Base-by-base conservation (phyloP, 1,140 invertebrate species). In the Panagrolaimus sp. region DNA sequence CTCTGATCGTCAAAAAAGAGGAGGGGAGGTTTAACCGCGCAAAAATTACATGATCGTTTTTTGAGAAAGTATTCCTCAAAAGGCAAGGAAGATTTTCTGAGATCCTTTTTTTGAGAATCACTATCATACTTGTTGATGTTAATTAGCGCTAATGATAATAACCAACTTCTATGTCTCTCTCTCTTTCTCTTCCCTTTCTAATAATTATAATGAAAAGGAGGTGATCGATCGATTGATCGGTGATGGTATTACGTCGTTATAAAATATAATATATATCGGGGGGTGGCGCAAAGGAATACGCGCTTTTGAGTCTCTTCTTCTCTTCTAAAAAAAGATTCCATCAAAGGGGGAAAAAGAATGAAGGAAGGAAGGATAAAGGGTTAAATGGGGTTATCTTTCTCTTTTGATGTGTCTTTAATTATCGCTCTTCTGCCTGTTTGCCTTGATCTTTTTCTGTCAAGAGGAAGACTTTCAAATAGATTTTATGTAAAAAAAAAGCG, bases 111-210 rank as follows among this genome's bases (percentile, higher is more conserved):
- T 38, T 38, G 32, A 38, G 32, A 38, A 4, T 38, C 32, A 38
- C 7, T 2, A 4, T 38, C 7, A 4, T 7, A 38, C 32, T 38
- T 38, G 32, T 7, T 38, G 32, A 2, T 38, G 32, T 7, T 38
- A 38, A 38, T 38, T 21, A n/a, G 15, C 28, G 10, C 52, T 26
- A 24, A 21, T 58, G 28, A 28, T 58, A 21, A 10, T 58, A 12
- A n/a, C 15, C 17, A 21, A 28, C 52, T 12, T 21, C 15, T 2
- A 28, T 4, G 3, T 58, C 21, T 58, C 52, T 58, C 52, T 58
- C 17, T 58, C 7, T 58, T 24, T n/a, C 48, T 52, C 26, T 52
- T 52, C 26, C 17, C 48, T 52, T n/a, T 58, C 28, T 58, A 21
- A 28, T 21, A 24, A 52, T 52, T 52, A 24, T 52, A 24, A 21